Percentiles rank a stretch among this genome's conserved stretches.
phyloP scores from a whole-genome alignment of 2,888 invertebrate species.

The Leptinotarsa peninsularis region DNA sequence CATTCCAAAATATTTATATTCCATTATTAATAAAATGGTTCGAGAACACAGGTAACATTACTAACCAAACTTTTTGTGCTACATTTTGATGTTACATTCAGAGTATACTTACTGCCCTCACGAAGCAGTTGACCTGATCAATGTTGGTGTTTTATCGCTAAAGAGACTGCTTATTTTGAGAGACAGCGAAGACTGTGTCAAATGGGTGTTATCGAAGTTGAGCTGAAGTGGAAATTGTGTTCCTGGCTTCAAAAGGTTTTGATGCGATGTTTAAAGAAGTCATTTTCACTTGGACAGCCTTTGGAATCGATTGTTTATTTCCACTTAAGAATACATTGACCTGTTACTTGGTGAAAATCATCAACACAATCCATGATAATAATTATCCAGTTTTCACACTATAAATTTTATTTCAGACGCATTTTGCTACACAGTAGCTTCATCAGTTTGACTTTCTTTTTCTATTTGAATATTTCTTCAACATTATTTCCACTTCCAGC shows the following conservation, averaged over 20 bases:
- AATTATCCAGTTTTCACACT: too few relatives aligned
- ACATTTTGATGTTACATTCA: slow-evolving; percentile 8
- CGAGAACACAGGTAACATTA: neutral
- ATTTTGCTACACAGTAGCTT: too few relatives aligned
- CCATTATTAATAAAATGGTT: neutral
- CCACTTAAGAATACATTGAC: too few relatives aligned
- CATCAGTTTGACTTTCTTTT: too few relatives aligned
- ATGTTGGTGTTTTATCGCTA: slow-evolving; percentile 12
- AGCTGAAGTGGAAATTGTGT: slow-evolving; percentile 1
- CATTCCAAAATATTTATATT: neutral
- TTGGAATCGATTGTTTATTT: too few relatives aligned
- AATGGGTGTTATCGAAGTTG: neutral
- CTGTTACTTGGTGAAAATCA: too few relatives aligned
- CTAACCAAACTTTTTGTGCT: neutral
- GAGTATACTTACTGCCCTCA: slow-evolving; percentile 9
- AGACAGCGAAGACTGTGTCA: neutral
- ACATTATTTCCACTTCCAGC: neutral
- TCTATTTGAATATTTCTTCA: neutral
- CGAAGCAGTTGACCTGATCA: slow-evolving; percentile 18
- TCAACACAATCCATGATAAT: too few relatives aligned
- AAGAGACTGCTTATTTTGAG: slow-evolving; percentile 1
- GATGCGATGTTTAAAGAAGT: too few relatives aligned
- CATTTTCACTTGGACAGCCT: too few relatives aligned
- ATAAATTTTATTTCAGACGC: too few relatives aligned
- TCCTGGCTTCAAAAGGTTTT: neutral